Evolutionary conservation across 2,113 vertebrate species (phyloP).

Genomic region (Picathartes gymnocephalus): DNA sequence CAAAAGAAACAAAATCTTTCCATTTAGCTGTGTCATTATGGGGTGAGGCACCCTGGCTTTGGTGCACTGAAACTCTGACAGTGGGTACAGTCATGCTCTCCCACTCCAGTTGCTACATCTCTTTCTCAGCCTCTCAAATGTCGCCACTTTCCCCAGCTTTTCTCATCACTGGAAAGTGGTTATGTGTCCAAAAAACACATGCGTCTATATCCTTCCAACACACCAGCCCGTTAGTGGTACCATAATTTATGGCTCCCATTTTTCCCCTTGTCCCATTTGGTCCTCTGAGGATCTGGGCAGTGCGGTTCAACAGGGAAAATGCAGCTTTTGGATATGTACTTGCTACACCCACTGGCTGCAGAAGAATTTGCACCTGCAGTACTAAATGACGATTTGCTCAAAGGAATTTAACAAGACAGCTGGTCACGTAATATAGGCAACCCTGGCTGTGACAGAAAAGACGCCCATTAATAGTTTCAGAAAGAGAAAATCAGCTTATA

Average conservation of each 20-base stretch:
- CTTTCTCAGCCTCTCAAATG: neutral
- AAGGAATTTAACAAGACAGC: neutral
- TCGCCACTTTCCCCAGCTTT: neutral
- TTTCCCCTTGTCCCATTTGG: neutral
- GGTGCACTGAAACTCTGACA: slow-evolving; percentile 62
- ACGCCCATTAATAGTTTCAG: neutral
- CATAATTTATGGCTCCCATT: fast-evolving
- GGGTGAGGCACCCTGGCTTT: slow-evolving; percentile 55
- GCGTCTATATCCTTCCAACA: neutral
- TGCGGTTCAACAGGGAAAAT: neutral
- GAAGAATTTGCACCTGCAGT: neutral
- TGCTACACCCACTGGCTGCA: neutral
- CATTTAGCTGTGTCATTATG: slow-evolving; percentile 58
- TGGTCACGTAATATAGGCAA: neutral
- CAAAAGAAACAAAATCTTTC: slow-evolving; percentile 57
- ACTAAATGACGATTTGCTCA: neutral
- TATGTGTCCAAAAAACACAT: neutral
- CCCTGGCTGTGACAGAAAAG: neutral
- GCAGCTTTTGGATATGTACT: neutral
- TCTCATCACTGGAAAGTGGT: neutral
- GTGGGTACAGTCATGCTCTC: slow-evolving; percentile 47
- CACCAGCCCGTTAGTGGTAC: neutral
- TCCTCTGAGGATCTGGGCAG: neutral
- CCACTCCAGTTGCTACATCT: slow-evolving; percentile 42
- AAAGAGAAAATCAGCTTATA: neutral